Percentiles rank a stretch among this genome's conserved stretches.
phyloP scores from a whole-genome alignment of 2,113 vertebrate species.

The Macrotus californicus region DNA sequence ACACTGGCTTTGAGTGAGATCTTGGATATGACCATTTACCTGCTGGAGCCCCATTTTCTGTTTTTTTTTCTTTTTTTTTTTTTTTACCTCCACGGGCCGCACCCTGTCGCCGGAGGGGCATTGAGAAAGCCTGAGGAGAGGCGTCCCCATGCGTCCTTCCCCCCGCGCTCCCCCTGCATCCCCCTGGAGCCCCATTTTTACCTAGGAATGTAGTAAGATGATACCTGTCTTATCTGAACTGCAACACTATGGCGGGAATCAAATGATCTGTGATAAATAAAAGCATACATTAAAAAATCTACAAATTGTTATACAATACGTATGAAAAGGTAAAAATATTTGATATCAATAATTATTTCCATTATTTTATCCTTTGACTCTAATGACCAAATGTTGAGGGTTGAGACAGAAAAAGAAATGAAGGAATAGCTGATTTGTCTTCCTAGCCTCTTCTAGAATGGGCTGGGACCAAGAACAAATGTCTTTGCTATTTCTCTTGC shows the following conservation, averaged over 20 bases:
- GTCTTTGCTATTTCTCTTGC: not conserved
- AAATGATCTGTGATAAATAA: not conserved
- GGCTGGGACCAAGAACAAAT: not conserved
- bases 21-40: not conserved
- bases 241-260: not conserved
- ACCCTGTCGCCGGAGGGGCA: not conserved
- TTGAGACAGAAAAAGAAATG: not conserved
- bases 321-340: not conserved
- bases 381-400: not conserved
- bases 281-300: not conserved
- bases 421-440: not conserved
- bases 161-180: not conserved
- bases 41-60: not conserved
- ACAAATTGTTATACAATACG: not conserved
- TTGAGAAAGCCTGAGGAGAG: fast-evolving
- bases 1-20: not conserved
- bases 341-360: not conserved
- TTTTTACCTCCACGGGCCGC: not conserved
- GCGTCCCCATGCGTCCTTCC: not conserved
- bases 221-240: not conserved
- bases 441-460: not conserved
- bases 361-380: not conserved
- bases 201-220: not conserved
- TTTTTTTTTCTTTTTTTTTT: too few species aligned
- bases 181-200: too few species aligned